These are phyloP conservation scores for Smithornis capensis DNA, from an alignment of 2,113 vertebrate species.

Conservation along the genomic window DNA sequence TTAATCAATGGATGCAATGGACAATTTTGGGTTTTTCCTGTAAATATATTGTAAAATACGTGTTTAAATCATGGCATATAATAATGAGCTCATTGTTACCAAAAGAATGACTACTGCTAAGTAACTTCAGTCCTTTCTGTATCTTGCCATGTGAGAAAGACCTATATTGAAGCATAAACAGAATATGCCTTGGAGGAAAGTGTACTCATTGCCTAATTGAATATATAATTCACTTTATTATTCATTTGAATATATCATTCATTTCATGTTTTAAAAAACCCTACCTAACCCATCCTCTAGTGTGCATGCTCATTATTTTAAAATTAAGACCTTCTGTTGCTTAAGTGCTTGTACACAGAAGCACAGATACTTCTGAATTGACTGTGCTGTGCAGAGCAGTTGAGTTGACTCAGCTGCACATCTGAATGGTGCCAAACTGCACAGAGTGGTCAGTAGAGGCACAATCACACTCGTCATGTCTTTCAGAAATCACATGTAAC, in stretches of 20 bases:
- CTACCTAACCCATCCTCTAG: background rate
- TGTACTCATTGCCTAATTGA: background rate
- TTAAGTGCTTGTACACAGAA: background rate
- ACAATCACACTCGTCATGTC: background rate
- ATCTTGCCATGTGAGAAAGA: background rate
- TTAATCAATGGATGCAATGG: background rate
- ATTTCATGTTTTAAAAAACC: background rate
- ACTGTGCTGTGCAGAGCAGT: background rate
- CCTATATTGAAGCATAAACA: background rate
- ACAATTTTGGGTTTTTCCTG: background rate
- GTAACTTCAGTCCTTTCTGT: background rate
- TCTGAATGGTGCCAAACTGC: conserved; percentile 8
- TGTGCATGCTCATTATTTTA: background rate
- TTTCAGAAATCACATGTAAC: background rate
- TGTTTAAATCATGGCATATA: background rate
- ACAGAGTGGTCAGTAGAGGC: background rate
- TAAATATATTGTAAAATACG: background rate
- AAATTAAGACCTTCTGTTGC: conserved; percentile 6
- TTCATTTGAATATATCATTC: background rate
- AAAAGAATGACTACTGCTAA: background rate
- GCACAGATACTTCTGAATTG: conserved; percentile 12
- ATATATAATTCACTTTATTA: background rate
- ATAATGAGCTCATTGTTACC: background rate
- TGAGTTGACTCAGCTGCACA: background rate
- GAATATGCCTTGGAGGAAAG: background rate